phyloP scores from a whole-genome alignment of 2,888 invertebrate genomes.

The Zygogramma bicolorata region DNA sequence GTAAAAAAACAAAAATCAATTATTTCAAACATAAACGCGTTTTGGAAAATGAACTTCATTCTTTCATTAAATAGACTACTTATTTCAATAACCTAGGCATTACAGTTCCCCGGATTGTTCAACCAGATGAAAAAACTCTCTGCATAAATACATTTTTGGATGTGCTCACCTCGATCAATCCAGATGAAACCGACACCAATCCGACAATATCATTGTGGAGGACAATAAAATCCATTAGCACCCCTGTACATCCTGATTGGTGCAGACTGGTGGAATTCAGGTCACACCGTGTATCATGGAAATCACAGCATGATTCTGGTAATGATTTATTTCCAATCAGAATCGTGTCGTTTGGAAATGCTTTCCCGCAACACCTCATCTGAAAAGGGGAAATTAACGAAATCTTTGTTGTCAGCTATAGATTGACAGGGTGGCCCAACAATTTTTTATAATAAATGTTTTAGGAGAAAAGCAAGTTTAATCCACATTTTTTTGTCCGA shows the following conservation, averaged over 20 bases:
- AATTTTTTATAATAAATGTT: too few species aligned
- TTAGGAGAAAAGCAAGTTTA: too few species aligned
- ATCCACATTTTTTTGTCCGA: too few species aligned
- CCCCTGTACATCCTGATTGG: constrained; percentile 11
- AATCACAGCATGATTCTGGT: constrained; percentile 23
- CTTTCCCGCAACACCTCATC: constrained; percentile 26
- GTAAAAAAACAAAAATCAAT: too few species aligned
- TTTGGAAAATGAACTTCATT: too few species aligned
- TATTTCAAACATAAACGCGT: too few species aligned
- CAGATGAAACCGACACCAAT: constrained; percentile 17
- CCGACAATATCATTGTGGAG: constrained; percentile 16
- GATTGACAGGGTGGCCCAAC: too few species aligned
- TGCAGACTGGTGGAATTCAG: constrained; percentile 9
- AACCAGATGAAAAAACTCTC: too few species aligned
- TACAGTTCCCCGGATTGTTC: too few species aligned
- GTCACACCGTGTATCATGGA: not conserved
- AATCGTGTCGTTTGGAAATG: not conserved
- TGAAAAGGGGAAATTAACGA: not conserved
- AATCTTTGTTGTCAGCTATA: too few species aligned
- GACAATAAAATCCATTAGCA: not conserved
- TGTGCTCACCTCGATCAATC: constrained; percentile 20
- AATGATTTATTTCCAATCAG: not conserved
- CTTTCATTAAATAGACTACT: too few species aligned
- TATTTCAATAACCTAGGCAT: too few species aligned
- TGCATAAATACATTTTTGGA: not conserved